Evolutionary conservation across 2,113 vertebrate genomes (phyloP), one percentile per base, ranked within the genome.

Genomic region (Panthera uncia): DNA sequence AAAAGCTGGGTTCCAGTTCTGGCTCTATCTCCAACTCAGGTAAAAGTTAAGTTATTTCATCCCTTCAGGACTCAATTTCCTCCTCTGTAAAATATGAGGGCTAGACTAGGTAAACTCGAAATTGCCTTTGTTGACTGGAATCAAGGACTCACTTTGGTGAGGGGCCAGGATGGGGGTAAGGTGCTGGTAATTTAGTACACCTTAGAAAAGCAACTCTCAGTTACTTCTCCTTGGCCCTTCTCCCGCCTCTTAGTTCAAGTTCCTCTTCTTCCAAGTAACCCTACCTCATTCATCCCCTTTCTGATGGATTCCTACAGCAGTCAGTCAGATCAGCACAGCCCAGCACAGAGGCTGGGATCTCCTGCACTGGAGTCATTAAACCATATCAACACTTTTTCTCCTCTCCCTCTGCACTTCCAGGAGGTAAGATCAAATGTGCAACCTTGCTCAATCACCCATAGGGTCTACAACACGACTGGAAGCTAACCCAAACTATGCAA

Each of bases 1-100:
- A 88, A 96, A 96, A 94, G 12, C 76, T 69, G 31, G 71, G 57
- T 90, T 95, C 74, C 13, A 73, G 27, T 94, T 95, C 74, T 68
- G 61, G 65, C 12, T 91, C 83, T 89, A 84, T 71, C 63, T 96
- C 89, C 16, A 94, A 80, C 4, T 81, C 41, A 74, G 48, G 13
- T 89, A 95, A 61, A 61, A 84, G 31, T 93, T 33, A 85, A 74
- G 11, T 87, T 95, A 74, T 65, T 66, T 52, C 91, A 80, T 84
- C 61, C 87, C n/a, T 68, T 55, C 33, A 81, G 36, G 65, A 18
- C 18, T 89, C 88, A 63, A 76, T 84, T 93, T 80, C 41, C 25
- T 23, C 29, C 16, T 61, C 55, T 87, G 80, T 25, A 81, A 93
- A 96, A 61, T 41, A 93, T n/a, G 71, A 91, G 68, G 38, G 69